These are phyloP conservation scores for Pica pica DNA, from an alignment of 2,113 vertebrate genomes.

Conservation along the genomic window DNA sequence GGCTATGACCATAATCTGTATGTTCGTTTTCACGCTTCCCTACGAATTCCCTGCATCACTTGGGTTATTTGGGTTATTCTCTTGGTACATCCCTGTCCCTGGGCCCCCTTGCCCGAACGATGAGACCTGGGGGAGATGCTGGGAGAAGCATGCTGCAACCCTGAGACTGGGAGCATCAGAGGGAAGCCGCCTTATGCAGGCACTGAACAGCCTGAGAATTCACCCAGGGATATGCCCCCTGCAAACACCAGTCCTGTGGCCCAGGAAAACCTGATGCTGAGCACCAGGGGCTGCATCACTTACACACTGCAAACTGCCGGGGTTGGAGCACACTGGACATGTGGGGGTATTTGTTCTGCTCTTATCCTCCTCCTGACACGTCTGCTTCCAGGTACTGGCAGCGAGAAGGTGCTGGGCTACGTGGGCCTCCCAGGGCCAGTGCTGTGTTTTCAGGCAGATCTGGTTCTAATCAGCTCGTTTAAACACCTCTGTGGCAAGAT, in stretches of 20 bases:
- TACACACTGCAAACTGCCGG: not conserved
- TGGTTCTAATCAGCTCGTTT: not conserved
- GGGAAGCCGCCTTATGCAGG: not conserved
- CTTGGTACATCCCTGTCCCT: not conserved
- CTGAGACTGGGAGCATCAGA: not conserved
- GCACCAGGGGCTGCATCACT: not conserved
- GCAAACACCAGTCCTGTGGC: not conserved
- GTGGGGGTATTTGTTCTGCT: not conserved
- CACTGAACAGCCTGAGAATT: not conserved
- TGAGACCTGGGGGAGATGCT: not conserved
- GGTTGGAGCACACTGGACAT: not conserved
- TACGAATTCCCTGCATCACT: not conserved
- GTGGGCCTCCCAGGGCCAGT: fast-evolving
- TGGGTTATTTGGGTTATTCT: not conserved
- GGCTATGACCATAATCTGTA: not conserved
- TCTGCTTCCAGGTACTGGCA: not conserved
- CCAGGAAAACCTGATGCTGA: not conserved
- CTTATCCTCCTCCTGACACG: not conserved
- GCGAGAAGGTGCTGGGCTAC: not conserved
- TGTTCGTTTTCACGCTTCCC: not conserved
- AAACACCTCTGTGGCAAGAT: not conserved
- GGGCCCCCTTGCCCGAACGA: not conserved
- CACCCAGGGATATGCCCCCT: not conserved
- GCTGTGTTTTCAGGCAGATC: not conserved
- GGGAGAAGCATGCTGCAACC: not conserved